Evolutionary conservation across 2,113 vertebrate species (phyloP).

Genomic region (Scalopus aquaticus): DNA sequence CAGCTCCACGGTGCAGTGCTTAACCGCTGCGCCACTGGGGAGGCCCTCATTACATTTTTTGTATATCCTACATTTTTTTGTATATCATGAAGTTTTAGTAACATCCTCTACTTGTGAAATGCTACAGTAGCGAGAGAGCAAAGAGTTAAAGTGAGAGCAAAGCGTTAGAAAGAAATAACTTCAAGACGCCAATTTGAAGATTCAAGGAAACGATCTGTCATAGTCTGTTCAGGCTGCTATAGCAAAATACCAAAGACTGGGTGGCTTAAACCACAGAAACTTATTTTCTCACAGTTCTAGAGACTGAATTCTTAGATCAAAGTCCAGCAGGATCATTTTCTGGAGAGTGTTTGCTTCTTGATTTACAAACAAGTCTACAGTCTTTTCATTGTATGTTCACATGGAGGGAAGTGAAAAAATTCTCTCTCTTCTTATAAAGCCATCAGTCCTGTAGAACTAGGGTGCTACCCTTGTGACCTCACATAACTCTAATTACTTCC

Average conservation of each 20-base stretch:
- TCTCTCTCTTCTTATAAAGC: not conserved
- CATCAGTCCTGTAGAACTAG: not conserved
- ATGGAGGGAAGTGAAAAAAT: not conserved
- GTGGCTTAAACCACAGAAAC: not conserved
- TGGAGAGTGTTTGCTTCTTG: not conserved
- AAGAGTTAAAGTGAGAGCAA: no score
- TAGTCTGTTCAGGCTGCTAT: not conserved
- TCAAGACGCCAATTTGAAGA: conserved; percentile 13
- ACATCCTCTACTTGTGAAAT: not conserved
- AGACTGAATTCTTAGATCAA: not conserved
- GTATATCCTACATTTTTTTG: not conserved
- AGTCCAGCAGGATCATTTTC: not conserved
- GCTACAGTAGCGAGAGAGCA: not conserved
- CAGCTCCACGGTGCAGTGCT: no score
- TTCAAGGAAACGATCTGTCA: not conserved
- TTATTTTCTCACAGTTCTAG: not conserved
- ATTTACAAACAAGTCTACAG: not conserved
- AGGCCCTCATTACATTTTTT: no score
- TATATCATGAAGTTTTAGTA: not conserved
- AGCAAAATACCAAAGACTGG: not conserved
- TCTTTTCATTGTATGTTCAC: not conserved
- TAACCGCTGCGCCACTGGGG: no score
- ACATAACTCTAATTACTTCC: not conserved
- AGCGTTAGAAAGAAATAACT: not conserved
- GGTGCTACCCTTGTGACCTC: not conserved